These are phyloP conservation scores for Apotomis betuletana DNA, from an alignment of 2,888 invertebrate genomes.

Conservation along the genomic window DNA sequence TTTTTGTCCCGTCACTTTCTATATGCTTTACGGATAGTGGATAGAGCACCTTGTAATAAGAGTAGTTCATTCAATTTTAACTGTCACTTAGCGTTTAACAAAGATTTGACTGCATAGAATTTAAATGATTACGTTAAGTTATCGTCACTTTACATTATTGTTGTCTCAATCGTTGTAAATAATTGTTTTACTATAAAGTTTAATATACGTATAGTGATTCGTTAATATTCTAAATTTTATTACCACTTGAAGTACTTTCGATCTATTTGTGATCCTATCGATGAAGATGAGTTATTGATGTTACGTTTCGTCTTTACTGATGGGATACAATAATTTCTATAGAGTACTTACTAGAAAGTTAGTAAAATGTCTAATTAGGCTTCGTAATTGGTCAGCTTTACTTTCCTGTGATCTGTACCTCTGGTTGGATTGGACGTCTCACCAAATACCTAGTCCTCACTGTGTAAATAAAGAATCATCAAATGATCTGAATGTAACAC, in stretches of 20 bases:
- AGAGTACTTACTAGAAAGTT: conserved; percentile 49
- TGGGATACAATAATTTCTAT: conserved; percentile 47
- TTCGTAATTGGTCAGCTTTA: conserved; percentile 66
- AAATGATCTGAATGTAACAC: conserved; percentile 79
- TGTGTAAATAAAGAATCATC: conserved; percentile 82
- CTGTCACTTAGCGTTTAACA: conserved; percentile 60
- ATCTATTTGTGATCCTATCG: conserved; percentile 52
- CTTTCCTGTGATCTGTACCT: conserved; percentile 73
- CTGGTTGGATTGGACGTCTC: conserved; percentile 70
- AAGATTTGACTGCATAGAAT: conserved; percentile 83
- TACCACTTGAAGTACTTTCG: conserved; percentile 56
- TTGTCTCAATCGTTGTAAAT: conserved; percentile 55
- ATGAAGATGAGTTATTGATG: conserved; percentile 45
- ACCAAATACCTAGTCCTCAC: conserved; percentile 63
- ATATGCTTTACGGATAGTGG: conserved; percentile 15
- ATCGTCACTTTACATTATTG: conserved; percentile 47
- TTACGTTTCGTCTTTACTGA: conserved; percentile 45
- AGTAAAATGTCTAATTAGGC: conserved; percentile 60
- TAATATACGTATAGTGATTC: conserved; percentile 58
- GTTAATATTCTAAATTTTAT: conserved; percentile 73
- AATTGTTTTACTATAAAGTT: conserved; percentile 59
- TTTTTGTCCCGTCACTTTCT: not conserved
- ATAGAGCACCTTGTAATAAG: conserved; percentile 22
- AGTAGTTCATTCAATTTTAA: conserved; percentile 36
- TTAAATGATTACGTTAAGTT: conserved; percentile 47